Evolutionary conservation across 2,113 vertebrate genomes (phyloP), one percentile per base, ranked within the genome.

Genomic region (Tamias sibiricus): DNA sequence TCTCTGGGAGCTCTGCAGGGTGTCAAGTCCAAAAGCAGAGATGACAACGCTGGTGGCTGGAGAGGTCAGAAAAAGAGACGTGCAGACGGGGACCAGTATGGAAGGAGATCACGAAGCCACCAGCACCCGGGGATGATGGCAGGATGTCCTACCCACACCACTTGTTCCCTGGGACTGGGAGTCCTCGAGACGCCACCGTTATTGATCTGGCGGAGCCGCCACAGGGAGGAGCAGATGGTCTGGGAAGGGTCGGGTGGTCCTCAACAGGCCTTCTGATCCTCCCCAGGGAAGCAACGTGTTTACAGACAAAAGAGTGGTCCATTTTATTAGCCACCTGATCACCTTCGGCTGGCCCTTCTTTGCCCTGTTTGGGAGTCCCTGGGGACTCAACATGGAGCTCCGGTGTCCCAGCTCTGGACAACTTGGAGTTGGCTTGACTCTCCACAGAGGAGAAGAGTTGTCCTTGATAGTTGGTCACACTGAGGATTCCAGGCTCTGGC

Each of bases 201-300:
- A 66, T 66, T 44, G 90, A 80, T 64, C 44, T 32, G 22, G 10
- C 2, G 13, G 28, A 35, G 44, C 49, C 52, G 54, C 52, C 0
- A 4, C 30, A 64, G 49, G 17, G 7, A 47, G 72, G 19, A 74
- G 30, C 96, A 94, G 85, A 72, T 52, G 91, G 76, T 24, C 81
- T 32, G 8, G 47, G 28, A 64, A 80, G 68, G 57, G 64, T 8
- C 32, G 57, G 32, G n/a, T n/a, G 93, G 68, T 72, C 92, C 62
- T 89, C 69, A 30, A 30, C 74, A 54, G 75, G 54, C 17, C 82
- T 91, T 87, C 94, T 20, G 77, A 76, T 22, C 35, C 20, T 71
- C 68, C 16, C 13, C 52, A 19, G 37, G 79, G 57, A n/a, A 57
- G 59, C 57, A 52, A n/a, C 40, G 14, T 84, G 80, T 87, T 90